These are phyloP conservation scores for Mesopsocus fuscifrons DNA, from an alignment of 2,888 invertebrate genomes.

Conservation along the genomic window DNA sequence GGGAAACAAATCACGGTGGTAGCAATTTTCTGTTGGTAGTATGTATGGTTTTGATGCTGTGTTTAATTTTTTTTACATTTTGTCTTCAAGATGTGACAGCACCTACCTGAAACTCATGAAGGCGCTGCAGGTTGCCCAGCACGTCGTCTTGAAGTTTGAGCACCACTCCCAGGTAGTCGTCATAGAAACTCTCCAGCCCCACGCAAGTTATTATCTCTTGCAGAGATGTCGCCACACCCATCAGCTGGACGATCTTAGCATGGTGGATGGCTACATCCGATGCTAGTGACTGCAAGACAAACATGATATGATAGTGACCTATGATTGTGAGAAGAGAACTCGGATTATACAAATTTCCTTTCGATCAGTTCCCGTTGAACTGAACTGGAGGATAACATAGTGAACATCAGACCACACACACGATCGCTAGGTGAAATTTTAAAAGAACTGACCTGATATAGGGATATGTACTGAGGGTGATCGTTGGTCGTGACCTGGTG, in stretches of 20 bases:
- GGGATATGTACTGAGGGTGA: constrained; percentile 64
- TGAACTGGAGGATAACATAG: no score
- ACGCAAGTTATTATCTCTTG: constrained; percentile 56
- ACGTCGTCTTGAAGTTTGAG: constrained; percentile 57
- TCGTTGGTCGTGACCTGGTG: constrained; percentile 63
- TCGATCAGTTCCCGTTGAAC: neutral
- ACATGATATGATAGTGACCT: neutral
- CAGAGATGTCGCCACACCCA: constrained; percentile 50
- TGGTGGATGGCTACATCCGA: constrained; percentile 64
- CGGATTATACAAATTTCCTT: neutral
- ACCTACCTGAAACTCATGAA: constrained; percentile 41
- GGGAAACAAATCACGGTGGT: no score
- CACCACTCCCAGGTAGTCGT: constrained; percentile 49
- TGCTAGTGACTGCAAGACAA: constrained; percentile 38
- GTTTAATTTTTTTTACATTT: no score
- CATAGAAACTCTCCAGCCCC: constrained; percentile 52
- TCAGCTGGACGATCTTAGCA: constrained; percentile 51
- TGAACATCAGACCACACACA: no score
- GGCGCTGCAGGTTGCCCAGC: constrained; percentile 45
- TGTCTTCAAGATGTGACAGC: no score
- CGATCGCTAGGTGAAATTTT: no score
- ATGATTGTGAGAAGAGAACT: no score
- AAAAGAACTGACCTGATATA: constrained; percentile 36
- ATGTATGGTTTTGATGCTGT: no score
- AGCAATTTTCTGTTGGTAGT: no score